Evolutionary conservation across 2,113 vertebrate genomes (phyloP), one percentile per base, ranked within the genome.

Genomic region (Petroica traversi): DNA sequence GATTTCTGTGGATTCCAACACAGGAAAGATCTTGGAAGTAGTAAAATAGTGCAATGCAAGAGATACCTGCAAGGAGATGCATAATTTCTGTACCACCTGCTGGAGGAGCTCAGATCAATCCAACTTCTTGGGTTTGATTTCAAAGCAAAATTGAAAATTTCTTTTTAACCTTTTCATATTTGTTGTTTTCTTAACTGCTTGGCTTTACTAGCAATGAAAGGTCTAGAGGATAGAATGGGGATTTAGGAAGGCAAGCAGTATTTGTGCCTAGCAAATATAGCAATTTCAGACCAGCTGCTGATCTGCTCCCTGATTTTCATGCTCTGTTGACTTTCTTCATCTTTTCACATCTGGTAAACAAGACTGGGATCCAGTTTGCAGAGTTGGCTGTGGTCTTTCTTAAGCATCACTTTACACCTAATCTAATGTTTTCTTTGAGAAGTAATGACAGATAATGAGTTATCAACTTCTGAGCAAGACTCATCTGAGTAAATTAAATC

Each of bases 1-100:
- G 77, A 89, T 95, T 93, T 95, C 81, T 93, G 77, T 76, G 74
- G 67, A 80, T 94, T 92, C 61, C 88, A 88, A 49, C 38, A 34
- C 73, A 51, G 24, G 45, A 73, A 84, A 64, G 46, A 57, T 75
- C 80, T 82, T 74, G 24, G 23, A 85, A 91, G 58, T 45, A 75
- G 49, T 63, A 64, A 61, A 85, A 45, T 9, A 49, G 26, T 48
- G 36, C 41, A 75, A 7, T 51, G n/a, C 23, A 91, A 46, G 26
- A 87, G 43, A 40, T 38, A 61, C 16, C 11, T 28, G 8, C 12
- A 75, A 57, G 41, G 68, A 55, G 58, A 73, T 22, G 5, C 31
- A 6, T 43, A 11, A 4, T 82, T 91, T 89, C 40, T 72, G 9
- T 78, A 75, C 5, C 12, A 36, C 62, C 29, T 80, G 5, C 40